These are phyloP conservation scores for Panthera leo DNA, from an alignment of 2,113 vertebrate genomes.

Conservation along the genomic window DNA sequence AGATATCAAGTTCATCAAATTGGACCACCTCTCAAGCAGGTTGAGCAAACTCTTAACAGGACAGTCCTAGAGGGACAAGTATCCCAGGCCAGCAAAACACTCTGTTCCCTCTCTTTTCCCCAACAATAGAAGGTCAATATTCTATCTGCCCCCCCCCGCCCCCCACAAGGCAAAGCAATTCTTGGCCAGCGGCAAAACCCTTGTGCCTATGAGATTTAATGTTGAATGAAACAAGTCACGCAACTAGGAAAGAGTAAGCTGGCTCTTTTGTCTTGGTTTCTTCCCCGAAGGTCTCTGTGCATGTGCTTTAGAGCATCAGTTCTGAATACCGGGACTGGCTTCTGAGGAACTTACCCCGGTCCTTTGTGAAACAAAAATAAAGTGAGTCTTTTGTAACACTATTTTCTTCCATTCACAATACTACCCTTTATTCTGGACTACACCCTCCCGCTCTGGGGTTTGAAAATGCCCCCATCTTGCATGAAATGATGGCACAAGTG, in stretches of 20 bases:
- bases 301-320: fast-evolving
- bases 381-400: not conserved
- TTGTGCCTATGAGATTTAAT: not conserved
- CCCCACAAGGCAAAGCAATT: not conserved
- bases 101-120: not conserved
- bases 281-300: not conserved
- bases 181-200: not conserved
- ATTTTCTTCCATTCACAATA: not conserved
- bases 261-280: not conserved
- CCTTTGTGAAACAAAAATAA: not conserved
- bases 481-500: not conserved
- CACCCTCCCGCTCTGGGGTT: not conserved
- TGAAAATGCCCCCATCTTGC: not conserved
- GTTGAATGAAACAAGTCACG: not conserved
- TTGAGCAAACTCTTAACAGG: not conserved
- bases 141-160: not conserved
- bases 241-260: not conserved
- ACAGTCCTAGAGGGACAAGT: not conserved
- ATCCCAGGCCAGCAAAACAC: not conserved
- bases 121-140: not conserved
- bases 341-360: not conserved
- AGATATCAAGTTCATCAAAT: not conserved
- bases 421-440: not conserved
- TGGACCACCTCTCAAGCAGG: not conserved
- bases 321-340: not conserved